These are phyloP conservation scores for Drosophila yakuba DNA, from an alignment of 1,140 invertebrate species.

Conservation along the genomic window DNA sequence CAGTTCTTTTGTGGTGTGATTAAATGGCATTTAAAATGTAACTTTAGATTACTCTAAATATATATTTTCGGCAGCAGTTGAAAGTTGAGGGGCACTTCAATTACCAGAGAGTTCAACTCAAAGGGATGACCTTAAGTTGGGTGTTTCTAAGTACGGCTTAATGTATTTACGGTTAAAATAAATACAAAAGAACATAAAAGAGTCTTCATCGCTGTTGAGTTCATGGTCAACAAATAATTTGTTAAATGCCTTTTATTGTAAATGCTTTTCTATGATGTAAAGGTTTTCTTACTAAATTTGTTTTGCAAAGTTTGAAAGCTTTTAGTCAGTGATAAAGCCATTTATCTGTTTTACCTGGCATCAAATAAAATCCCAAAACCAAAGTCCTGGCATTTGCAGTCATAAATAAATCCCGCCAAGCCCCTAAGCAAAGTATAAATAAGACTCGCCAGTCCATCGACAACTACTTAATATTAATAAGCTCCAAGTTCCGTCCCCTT, in stretches of 20 bases:
- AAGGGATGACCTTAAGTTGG: slow-evolving; percentile 16
- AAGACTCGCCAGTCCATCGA: slow-evolving; percentile 16
- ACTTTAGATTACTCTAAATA: slow-evolving; percentile 72
- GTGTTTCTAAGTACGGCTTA: neutral
- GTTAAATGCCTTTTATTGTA: neutral
- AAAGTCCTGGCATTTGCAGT: slow-evolving; percentile 11
- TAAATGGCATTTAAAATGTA: slow-evolving; percentile 78
- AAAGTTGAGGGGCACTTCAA: slow-evolving; percentile 33
- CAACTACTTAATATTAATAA: slow-evolving; percentile 46
- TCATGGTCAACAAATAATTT: neutral
- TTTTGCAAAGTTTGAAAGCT: neutral
- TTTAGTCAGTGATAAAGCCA: neutral
- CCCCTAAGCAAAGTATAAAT: slow-evolving; percentile 7
- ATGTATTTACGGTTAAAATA: neutral
- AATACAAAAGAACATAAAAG: neutral
- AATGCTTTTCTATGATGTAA: neutral
- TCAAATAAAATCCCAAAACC: neutral
- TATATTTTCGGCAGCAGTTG: slow-evolving; percentile 22
- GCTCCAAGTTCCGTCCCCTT: neutral
- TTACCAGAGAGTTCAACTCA: slow-evolving; percentile 20
- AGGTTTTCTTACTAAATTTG: neutral
- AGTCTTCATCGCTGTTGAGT: neutral
- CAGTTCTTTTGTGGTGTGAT: slow-evolving; percentile 80
- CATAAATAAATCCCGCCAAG: slow-evolving; percentile 22
- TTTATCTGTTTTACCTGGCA: neutral